A percentile compares a stretch with the other conserved stretches of the same genome.
Conservation (phyloP, 2,113 vertebrate genomes). For the Hippocampus zosterae region DNA sequence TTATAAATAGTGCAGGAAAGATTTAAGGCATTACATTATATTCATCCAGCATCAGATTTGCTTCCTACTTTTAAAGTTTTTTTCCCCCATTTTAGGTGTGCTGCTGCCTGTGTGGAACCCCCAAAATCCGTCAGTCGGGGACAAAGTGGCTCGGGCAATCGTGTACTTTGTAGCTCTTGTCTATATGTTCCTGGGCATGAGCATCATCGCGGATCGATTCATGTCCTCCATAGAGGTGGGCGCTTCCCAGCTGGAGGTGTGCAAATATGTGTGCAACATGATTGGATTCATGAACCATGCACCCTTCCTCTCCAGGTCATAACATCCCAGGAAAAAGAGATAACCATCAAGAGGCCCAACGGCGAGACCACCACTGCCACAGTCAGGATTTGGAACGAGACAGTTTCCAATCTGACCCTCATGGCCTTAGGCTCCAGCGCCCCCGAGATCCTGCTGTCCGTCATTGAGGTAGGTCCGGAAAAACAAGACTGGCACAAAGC, state of each 20-base stretch:
- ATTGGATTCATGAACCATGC: not conserved
- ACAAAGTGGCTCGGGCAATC: conserved; percentile 79
- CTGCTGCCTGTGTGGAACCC: conserved; percentile 80
- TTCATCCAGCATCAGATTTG: not conserved
- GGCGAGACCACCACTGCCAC: conserved; percentile 79
- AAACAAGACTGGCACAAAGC: not conserved
- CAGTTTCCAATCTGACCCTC: conserved; percentile 80
- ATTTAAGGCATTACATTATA: conserved; percentile 1
- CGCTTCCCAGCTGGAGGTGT: not conserved
- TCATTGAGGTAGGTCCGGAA: conserved; percentile 70
- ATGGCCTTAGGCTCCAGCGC: conserved; percentile 83
- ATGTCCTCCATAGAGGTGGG: conserved; percentile 79
- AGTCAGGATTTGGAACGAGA: conserved; percentile 83
- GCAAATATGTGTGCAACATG: not conserved
- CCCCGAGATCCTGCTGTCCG: conserved; percentile 79
- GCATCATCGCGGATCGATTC: conserved; percentile 81
- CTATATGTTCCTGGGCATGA: conserved; percentile 85
- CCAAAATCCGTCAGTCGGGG: conserved; percentile 78
- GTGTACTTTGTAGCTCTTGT: conserved; percentile 82
- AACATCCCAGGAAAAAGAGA: conserved; percentile 81
- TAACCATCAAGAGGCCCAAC: conserved; percentile 76
- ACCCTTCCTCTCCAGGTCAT: conserved; percentile 65
- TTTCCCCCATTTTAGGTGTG: conserved; percentile 56
- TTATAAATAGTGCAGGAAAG: not conserved
- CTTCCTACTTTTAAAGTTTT: not conserved